Evolutionary conservation across 2,888 invertebrate genomes (phyloP), one percentile per base, ranked within the genome.

Genomic region (Homarus gammarus): DNA sequence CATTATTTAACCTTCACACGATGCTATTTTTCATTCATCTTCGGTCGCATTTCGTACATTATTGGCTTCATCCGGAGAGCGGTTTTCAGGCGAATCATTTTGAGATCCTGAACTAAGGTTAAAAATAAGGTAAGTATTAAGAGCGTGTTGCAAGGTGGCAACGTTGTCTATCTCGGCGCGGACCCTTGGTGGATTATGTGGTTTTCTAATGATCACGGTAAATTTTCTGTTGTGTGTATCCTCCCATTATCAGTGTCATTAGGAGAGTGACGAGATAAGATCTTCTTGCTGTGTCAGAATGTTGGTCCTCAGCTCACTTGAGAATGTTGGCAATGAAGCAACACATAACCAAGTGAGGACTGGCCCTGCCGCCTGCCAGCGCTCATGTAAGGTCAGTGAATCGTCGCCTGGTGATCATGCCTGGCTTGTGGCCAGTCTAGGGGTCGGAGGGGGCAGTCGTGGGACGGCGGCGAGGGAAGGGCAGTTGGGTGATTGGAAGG

Each of bases 131-230:
- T 8, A 8, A 64, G 64, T 64, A 27, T n/a, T 64, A 64, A 64
- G 64, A 64, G 64, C 6, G 64, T 64, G 64, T 27, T 64, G 64
- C 64, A 64, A 64, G 64, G 64, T 64, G 64, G 64, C 64, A 64
- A 64, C 64, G 27, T 27, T 64, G 64, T 64, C 64, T n/a, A 64
- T n/a, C 64, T 27, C 27, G 64, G 64, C 64, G 64, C 27, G 56
- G 64, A 27, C 64, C 64, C 64, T 64, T 6, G 64, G 64, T 6
- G 27, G 27, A 64, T 27, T 64, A 64, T 64, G 64, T 64, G 64
- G 64, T 64, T 64, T 64, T 64, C 64, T 64, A 64, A 64, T 64
- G 64, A 64, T 64, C 64, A 64, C 64, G 64, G 64, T 64, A 64
- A 64, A 64, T n/a, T 64, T 64, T 64, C 64, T 64, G 64, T 64